Evolutionary conservation across 2,888 invertebrate genomes (phyloP), one percentile per base, ranked within the genome.

Genomic region (Eupeodes latifasciatus): DNA sequence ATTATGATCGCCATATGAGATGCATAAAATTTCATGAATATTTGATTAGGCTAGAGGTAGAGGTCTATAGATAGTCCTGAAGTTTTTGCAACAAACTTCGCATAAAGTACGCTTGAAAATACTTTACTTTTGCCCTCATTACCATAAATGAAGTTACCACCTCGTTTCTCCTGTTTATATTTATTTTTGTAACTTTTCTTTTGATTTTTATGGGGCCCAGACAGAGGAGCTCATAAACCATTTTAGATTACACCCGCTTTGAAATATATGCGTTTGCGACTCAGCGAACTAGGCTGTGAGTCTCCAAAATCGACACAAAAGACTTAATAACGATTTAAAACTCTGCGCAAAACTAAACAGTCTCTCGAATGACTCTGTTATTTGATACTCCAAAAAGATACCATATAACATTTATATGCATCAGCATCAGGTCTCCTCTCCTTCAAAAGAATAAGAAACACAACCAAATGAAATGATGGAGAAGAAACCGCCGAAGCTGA

Each of bases 141-240:
- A 86, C 62, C 86, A 86, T 86, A 86, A 86, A 86, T 86, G 86
- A 86, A 82, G 82, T 86, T 79, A 82, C 82, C 82, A 86, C 86
- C 86, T 86, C 78, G 62, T 51, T 40, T 79, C 34, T 51, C 9
- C 34, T 49, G 66, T 11, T 62, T 62, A n/a, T 62, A n/a, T 61
- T 61, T 51, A 14, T 12, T 51, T 51, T 5, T 14, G 74, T 6
- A 5, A 7, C 40, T 40, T 71, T 59, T 44, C 27, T 44, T 59
- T 12, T 14, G n/a, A 27, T 40, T 71, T 36, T 14, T 14, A 51
- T 59, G 55, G 16, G 19, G n/a, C 11, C 64, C 62, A 77, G 81
- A 85, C 81, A 69, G 81, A 66, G 77, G 36, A 49, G 82, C 47
- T 57, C 86, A 86, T 86, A 86, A 82, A 86, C 82, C 36, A 86